Percentiles rank a stretch among this genome's conserved stretches.
Conservation (phyloP, 2,888 invertebrate species). For the Cheilosia vernalis region DNA sequence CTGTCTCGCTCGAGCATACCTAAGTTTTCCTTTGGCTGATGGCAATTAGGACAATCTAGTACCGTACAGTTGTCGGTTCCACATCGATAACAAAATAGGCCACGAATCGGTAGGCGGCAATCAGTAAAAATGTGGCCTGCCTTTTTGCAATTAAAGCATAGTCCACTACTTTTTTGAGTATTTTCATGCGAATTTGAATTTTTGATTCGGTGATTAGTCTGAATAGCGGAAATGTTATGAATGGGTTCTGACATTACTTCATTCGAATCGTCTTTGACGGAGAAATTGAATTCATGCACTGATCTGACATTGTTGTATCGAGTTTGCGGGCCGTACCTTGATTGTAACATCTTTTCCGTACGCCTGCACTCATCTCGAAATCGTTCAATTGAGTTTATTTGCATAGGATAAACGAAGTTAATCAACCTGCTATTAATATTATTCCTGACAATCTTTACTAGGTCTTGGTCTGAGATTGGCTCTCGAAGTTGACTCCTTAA, state of each 20-base stretch:
- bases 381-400: background rate
- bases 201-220: too few relatives aligned
- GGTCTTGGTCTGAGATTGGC: too few relatives aligned
- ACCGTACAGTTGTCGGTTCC: conserved; percentile 1
- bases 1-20: background rate
- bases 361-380: background rate
- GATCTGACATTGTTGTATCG: background rate
- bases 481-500: background rate
- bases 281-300: too few relatives aligned
- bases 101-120: too few relatives aligned
- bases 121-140: background rate
- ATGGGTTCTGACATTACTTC: too few relatives aligned
- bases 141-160: conserved; percentile 16
- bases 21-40: background rate
- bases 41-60: background rate
- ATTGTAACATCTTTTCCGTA: conserved; percentile 1
- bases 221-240: too few relatives aligned
- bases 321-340: background rate
- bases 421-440: background rate
- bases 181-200: background rate
- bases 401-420: background rate
- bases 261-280: too few relatives aligned
- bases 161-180: background rate
- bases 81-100: background rate
- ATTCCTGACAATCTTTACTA: too few relatives aligned